Percentiles rank a stretch among this genome's conserved stretches.
Evolutionary conservation across 2,797 vertebrate genomes (phyloP).

Genomic region (Phylloscopus collybita): DNA sequence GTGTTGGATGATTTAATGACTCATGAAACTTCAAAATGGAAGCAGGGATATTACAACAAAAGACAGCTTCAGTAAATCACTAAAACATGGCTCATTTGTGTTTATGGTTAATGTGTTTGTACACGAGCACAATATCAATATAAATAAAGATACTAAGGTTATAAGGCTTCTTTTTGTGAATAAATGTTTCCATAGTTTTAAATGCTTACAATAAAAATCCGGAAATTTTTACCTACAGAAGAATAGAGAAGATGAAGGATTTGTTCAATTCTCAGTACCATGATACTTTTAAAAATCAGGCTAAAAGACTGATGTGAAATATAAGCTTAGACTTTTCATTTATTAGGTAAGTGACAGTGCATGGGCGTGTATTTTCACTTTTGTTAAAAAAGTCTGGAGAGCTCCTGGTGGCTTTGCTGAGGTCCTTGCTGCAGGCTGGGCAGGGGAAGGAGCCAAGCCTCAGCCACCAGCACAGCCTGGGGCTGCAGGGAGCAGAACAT

Average conservation of each 20-base stretch:
- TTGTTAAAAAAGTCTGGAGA: neutral
- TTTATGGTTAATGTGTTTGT: neutral
- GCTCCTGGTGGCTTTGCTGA: neutral
- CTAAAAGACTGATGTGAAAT: neutral
- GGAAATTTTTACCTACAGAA: neutral
- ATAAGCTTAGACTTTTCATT: neutral
- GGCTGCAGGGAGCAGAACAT: accelerated
- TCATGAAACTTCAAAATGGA: slow-evolving; percentile 55
- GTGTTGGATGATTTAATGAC: slow-evolving; percentile 55
- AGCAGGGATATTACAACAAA: slow-evolving; percentile 24
- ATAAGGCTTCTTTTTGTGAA: neutral
- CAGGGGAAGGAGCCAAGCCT: neutral
- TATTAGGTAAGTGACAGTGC: neutral
- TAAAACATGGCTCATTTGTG: slow-evolving; percentile 35
- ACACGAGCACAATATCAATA: neutral
- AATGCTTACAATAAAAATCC: neutral
- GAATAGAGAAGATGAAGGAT: neutral
- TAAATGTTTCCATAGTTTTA: neutral
- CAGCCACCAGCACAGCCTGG: neutral
- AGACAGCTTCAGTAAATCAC: slow-evolving; percentile 19
- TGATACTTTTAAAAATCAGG: neutral
- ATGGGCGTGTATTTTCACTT: neutral
- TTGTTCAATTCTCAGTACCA: neutral
- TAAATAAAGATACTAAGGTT: neutral
- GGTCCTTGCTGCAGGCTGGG: neutral